Evolutionary conservation across 2,797 vertebrate genomes (phyloP), one percentile per base, ranked within the genome.

Genomic region (Neosilurus mollespiculum): DNA sequence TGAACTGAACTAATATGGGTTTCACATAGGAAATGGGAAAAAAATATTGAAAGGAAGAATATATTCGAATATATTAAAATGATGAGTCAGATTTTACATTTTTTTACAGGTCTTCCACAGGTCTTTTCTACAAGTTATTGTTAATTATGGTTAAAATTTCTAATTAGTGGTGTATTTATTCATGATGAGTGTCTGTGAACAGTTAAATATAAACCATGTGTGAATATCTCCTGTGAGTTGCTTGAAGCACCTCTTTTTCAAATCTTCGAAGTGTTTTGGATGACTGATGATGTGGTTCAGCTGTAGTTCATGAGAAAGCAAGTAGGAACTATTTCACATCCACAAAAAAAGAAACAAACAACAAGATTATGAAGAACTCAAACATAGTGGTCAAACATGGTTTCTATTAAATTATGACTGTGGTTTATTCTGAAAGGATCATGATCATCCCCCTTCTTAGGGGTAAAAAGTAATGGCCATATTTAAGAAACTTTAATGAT

Each of bases 261-360:
- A 56, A 80, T 65, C 62, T 64, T 80, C 58, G 61, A 71, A 80
- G 69, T 71, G 43, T 65, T 83, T 75, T 84, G 70, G 70, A 84
- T 67, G 51, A 76, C 65, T 78, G 65, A 37, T 81, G 58, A 62
- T 85, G n/a, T 22, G 51, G 79, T 81, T 81, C 72, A 78, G 69
- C 73, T 71, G 22, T 75, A 77, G 54, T 70, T 77, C 72, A 81
- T 84, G 71, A 81, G 79, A 81, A 77, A 64, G 15, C 62, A 53
- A 81, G 78, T 62, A 76, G 54, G 15, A 70, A 77, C 64, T 78
- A 26, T 73, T 83, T 73, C 77, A 73, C 83, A 72, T 66, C 30
- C 69, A 84, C 59, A 70, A 65, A 81, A 56, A 79, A 81, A 65
- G 14, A 49, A 61, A 71, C 53, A 73, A 76, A 66, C 79, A 76